Evolutionary conservation across 2,113 vertebrate genomes (phyloP).

Genomic region (Microcebus murinus): DNA sequence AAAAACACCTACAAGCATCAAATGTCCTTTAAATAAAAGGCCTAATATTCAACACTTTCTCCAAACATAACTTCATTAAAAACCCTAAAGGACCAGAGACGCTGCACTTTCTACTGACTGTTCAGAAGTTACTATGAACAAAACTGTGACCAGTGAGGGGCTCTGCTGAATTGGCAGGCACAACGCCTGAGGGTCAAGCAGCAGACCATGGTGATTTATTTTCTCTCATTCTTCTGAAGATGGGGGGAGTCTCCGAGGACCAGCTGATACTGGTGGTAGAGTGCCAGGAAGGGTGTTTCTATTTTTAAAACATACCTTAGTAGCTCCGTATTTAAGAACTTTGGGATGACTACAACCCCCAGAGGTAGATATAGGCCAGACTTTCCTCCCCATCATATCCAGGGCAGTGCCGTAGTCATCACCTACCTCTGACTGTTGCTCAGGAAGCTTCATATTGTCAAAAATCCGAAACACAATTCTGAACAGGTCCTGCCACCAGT

Average conservation of each 20-base stretch:
- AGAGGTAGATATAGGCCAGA: background rate
- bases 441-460: slow-evolving; percentile 99
- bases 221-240: background rate
- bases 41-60: background rate
- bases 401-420: background rate
- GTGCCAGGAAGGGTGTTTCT: background rate
- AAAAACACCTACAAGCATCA: background rate
- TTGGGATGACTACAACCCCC: background rate
- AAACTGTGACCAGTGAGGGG: background rate
- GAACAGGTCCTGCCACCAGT: slow-evolving; percentile 99
- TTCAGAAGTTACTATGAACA: background rate
- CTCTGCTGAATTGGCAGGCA: background rate
- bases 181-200: background rate
- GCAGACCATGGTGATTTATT: background rate
- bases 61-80: background rate
- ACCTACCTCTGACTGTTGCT: slow-evolving; percentile 96
- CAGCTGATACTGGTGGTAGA: background rate
- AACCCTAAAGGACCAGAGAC: background rate
- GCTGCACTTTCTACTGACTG: background rate
- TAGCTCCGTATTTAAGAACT: background rate
- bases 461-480: slow-evolving; percentile 98
- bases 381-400: background rate
- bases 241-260: background rate
- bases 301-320: background rate
- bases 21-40: background rate